phyloP scores from a whole-genome alignment of 2,888 invertebrate species.

The Plusia festucae region DNA sequence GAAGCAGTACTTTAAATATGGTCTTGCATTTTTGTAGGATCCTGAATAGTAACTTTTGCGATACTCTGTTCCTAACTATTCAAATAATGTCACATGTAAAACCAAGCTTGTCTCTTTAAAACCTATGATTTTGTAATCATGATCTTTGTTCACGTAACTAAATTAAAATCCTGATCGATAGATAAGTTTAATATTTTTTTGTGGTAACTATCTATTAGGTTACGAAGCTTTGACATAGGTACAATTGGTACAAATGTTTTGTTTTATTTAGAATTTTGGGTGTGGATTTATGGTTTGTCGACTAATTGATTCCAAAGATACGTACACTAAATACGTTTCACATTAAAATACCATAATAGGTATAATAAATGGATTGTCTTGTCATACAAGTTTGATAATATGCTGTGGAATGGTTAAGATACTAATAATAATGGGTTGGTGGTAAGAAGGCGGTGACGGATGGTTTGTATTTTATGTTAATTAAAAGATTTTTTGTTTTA shows the following conservation, averaged over 20 bases:
- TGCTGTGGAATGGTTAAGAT: no score
- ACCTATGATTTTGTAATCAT: no score
- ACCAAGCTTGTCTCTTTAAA: no score
- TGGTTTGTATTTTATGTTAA: slow-evolving; percentile 42
- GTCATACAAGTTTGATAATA: background rate
- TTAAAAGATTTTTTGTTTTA: slow-evolving; percentile 50
- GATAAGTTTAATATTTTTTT: no score
- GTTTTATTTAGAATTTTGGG: background rate
- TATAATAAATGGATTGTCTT: background rate
- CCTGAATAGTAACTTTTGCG: no score
- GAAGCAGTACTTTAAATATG: no score
- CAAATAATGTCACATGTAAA: background rate
- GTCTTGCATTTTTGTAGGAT: no score
- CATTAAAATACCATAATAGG: no score
- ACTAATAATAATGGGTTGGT: slow-evolving; percentile 19
- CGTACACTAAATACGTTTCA: no score
- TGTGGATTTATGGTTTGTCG: background rate
- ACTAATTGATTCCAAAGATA: background rate
- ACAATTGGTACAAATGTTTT: no score
- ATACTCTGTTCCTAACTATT: background rate
- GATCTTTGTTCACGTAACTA: no score
- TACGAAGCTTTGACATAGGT: background rate
- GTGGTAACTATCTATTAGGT: background rate
- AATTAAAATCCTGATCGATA: no score
- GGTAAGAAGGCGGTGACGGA: slow-evolving; percentile 43